These are phyloP conservation scores for Hemiscyllium ocellatum DNA, from an alignment of 2,113 vertebrate species.

Conservation along the genomic window DNA sequence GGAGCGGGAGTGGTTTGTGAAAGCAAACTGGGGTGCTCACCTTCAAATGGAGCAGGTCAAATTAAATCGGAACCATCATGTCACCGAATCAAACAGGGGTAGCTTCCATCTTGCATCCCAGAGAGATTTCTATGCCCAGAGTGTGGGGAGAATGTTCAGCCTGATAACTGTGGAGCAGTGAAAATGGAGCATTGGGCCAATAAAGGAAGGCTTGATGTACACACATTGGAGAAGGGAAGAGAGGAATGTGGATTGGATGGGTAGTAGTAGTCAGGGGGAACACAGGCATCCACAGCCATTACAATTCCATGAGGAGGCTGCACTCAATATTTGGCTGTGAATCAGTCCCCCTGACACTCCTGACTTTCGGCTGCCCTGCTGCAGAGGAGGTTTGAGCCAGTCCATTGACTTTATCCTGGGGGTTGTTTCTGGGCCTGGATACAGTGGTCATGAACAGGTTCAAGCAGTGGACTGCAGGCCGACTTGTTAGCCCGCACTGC, in stretches of 20 bases:
- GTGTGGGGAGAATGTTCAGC: background rate
- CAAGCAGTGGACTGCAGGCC: too few species aligned
- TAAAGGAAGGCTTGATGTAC: background rate
- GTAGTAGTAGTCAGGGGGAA: background rate
- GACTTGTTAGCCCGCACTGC: too few species aligned
- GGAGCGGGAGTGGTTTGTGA: background rate
- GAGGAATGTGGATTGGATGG: background rate
- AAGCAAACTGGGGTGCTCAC: background rate
- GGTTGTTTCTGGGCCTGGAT: too few species aligned
- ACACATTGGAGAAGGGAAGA: background rate
- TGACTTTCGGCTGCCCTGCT: too few species aligned
- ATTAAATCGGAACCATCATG: background rate
- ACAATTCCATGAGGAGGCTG: too few species aligned
- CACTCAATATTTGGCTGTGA: too few species aligned
- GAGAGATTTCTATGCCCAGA: background rate
- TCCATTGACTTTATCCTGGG: too few species aligned
- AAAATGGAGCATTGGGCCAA: background rate
- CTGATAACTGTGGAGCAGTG: background rate
- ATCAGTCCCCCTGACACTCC: too few species aligned
- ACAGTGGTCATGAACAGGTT: too few species aligned
- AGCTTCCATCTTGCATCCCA: background rate
- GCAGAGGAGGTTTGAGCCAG: too few species aligned
- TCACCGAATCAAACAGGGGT: too few species aligned
- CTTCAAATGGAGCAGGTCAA: background rate
- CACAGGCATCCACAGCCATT: too few species aligned